Base-by-base conservation (phyloP, 2,888 invertebrate genomes). In the Aleiodes alternator region DNA sequence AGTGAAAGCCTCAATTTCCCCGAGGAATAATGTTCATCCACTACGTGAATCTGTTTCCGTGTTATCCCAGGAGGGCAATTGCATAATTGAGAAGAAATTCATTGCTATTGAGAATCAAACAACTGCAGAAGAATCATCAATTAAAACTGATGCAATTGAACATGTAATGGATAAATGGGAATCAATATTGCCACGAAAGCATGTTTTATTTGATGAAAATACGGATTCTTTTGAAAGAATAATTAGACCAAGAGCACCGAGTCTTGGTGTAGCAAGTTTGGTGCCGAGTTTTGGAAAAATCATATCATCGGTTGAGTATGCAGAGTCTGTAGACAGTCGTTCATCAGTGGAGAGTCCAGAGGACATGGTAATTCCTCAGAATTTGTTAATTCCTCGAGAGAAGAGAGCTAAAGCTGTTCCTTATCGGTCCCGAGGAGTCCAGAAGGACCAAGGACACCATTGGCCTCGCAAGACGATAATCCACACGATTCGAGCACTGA, bases 271-370 rank as follows among this genome's bases (percentile, higher is more conserved):
- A 8, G 80, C 78, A 7, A 83, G 82, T 72, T 76, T 81, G 1
- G 80, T 83, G 50, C 84, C 83, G 0, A 86, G 84, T 78, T 86
- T 84, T 71, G 78, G 78, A 3, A 83, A 77, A 72, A 76, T 84
- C 16, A 76, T 80, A 9, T 80, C 80, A 71, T 76, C 80, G 7
- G 74, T 77, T 50, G 82, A 85, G 23, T 80, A 79, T n/a, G 72
- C 75, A 8, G 80, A 82, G 12, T 77, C 82, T 0, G 64, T 59
- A 5, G 78, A 79, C 34, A 72, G 38, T 34, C 56, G 34, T 50
- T 57, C 66, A 43, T 16, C 64, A 9, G 69, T 51, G 3, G 70
- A 48, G 11, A 64, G 53, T 31, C 51, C 61, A 50, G 34, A 34
- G 1, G 57, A 71, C 9, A 11, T 43, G 43, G n/a, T 9, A 0